Evolutionary conservation across 2,113 vertebrate species (phyloP), one percentile per base, ranked within the genome.

Genomic region (Clarias magur): DNA sequence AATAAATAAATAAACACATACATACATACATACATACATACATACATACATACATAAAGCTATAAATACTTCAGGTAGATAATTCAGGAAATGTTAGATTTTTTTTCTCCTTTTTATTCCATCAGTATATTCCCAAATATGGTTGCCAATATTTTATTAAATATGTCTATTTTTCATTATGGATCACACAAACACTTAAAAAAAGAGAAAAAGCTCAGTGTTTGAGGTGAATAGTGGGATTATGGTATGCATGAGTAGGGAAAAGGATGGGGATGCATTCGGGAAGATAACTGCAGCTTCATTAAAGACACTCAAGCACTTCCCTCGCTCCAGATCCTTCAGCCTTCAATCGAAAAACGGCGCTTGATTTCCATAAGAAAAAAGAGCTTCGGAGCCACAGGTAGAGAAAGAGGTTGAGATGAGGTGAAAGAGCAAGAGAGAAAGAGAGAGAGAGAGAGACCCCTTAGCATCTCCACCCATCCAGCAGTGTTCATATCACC

Each of bases 291-390:
- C 83, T 81, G 88, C 78, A 87, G 83, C 68, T 89, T 91, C 89
- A 84, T 91, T 91, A 89, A 90, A 82, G 80, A 85, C 83, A 79
- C 67, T 60, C 21, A 15, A 72, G 78, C 83, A 86, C 42, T 79
- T 87, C 86, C 88, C 59, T 80, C 88, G 11, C 83, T 89, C 83
- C 88, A 86, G 76, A 86, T 88, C 86, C 85, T 79, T 63, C 84
- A 84, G 84, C 72, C 48, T 85, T 90, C 85, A 86, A 89, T 90
- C 72, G 88, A 88, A 90, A 91, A 83, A 88, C 42, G 79, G 62
- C 84, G 65, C 83, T 84, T 80, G 56, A 91, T 92, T 92, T 90
- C 91, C 91, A 91, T 92, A 90, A 84, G 91, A 92, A 91, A 91
- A 88, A 85, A 70, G 48, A 62, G 70, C 56, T 85, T 54, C 78